phyloP scores from a whole-genome alignment of 2,113 vertebrate genomes.

The Saimiri boliviensis region DNA sequence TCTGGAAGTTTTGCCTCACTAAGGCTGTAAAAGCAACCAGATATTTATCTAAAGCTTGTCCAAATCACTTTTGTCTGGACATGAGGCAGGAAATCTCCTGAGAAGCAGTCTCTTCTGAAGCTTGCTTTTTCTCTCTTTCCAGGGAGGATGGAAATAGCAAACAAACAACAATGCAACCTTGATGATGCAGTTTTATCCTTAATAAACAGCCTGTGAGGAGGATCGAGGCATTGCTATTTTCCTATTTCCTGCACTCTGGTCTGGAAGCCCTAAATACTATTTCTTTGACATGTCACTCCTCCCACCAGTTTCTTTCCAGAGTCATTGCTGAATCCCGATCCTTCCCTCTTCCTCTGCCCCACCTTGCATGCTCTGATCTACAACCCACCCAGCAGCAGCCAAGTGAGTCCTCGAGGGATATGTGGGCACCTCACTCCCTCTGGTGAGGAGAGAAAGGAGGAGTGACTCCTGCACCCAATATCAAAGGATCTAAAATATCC shows the following conservation, averaged over 20 bases:
- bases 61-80: constrained; percentile 44
- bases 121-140: constrained; percentile 1
- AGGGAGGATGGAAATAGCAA: constrained; percentile 15
- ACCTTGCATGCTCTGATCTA: not conserved
- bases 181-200: not conserved
- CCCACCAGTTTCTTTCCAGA: not conserved
- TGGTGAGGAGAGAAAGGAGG: not conserved
- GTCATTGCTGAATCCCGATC: not conserved
- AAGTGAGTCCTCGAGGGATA: not conserved
- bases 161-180: not conserved
- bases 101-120: constrained; percentile 16
- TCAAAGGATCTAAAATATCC: not conserved
- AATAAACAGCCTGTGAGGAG: not conserved
- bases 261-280: not conserved
- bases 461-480: not conserved
- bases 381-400: not conserved
- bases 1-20: not conserved
- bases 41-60: constrained; percentile 41
- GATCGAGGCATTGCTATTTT: not conserved
- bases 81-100: not conserved
- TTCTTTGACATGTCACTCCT: not conserved
- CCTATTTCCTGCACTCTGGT: not conserved
- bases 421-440: not conserved
- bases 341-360: not conserved
- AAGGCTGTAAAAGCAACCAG: constrained; percentile 1